Evolutionary conservation across 2,113 vertebrate species (phyloP).

Genomic region (Urocolius indicus): DNA sequence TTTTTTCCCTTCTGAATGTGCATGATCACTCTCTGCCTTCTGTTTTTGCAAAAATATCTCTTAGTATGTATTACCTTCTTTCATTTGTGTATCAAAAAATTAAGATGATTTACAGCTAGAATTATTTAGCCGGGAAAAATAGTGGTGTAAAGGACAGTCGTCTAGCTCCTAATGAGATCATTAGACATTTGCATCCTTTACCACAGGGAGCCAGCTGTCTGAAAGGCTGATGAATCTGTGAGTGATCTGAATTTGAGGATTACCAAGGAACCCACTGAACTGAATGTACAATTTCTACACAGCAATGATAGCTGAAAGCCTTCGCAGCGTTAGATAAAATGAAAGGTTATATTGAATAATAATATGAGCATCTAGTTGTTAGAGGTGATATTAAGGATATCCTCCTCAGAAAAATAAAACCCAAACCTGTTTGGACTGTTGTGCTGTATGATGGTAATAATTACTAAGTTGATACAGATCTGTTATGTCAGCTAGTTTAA

Average conservation of each 20-base stretch:
- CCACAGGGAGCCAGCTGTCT: constrained; percentile 2
- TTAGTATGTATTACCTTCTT: background rate
- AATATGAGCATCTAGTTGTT: background rate
- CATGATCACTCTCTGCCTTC: background rate
- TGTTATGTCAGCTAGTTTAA: background rate
- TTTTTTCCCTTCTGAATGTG: background rate
- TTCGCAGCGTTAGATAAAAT: background rate
- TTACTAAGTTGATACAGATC: background rate
- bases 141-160: background rate
- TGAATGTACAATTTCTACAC: background rate
- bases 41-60: background rate
- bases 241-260: background rate
- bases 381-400: background rate
- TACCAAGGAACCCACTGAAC: background rate
- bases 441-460: background rate
- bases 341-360: background rate
- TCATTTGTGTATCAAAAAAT: background rate
- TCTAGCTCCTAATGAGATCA: constrained; percentile 13
- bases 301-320: background rate
- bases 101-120: background rate
- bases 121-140: constrained; percentile 1
- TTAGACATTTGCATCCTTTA: constrained; percentile 1
- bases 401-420: background rate
- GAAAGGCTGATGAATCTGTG: constrained; percentile 16
- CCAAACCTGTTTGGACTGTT: background rate